A percentile compares a stretch with the other conserved stretches of the same genome.
phyloP scores from a whole-genome alignment of 2,113 vertebrate genomes.

The Raja brachyura region DNA sequence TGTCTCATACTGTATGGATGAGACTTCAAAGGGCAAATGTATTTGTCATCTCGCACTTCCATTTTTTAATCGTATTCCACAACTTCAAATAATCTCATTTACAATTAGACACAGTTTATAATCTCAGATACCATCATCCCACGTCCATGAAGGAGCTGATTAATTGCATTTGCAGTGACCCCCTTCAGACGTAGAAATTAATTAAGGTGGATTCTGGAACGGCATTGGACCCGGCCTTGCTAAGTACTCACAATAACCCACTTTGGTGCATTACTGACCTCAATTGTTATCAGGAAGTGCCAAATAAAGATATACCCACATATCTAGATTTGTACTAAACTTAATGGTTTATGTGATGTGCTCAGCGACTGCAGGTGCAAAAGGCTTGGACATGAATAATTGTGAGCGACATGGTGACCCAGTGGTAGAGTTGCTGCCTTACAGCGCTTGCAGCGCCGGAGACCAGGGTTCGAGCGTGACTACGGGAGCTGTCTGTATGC shows the following conservation, averaged over 20 bases:
- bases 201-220: not conserved
- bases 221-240: not conserved
- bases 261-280: not conserved
- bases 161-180: not conserved
- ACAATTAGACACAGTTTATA: conserved; percentile 19
- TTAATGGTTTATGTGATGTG: too few relatives aligned
- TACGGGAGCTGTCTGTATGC: too few relatives aligned
- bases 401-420: too few relatives aligned
- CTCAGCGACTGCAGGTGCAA: too few relatives aligned
- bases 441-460: too few relatives aligned
- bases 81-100: conserved; percentile 27
- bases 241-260: too few relatives aligned
- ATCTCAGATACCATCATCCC: not conserved
- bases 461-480: too few relatives aligned
- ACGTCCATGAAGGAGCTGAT: not conserved
- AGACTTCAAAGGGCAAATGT: conserved; percentile 24
- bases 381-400: too few relatives aligned
- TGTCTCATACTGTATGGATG: not conserved
- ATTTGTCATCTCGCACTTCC: conserved; percentile 3
- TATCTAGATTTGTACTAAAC: not conserved
- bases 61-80: not conserved
- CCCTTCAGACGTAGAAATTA: not conserved
- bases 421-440: too few relatives aligned
- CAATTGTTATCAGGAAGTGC: not conserved
- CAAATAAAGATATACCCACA: not conserved